Conservation (phyloP, 1,140 invertebrate species). For the Rhopalosiphum maidis region DNA sequence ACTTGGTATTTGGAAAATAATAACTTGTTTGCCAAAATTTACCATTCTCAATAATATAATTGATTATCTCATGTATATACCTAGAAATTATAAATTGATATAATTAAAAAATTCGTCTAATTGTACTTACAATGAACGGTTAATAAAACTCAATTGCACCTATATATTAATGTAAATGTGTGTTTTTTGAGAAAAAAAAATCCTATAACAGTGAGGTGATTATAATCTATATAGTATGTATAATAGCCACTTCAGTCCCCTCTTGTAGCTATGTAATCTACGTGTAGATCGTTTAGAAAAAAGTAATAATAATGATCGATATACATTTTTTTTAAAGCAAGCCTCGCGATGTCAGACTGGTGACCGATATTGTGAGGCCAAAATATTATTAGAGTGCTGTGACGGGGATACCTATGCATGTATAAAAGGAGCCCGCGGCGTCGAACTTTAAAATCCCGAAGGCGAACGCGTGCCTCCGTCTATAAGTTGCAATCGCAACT, state of each 20-base stretch:
- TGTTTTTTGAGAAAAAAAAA: not conserved
- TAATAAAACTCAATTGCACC: not conserved
- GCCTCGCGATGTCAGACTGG: not conserved
- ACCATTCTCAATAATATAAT: not conserved
- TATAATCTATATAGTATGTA: too few relatives aligned
- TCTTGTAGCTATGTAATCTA: not conserved
- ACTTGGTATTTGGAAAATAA: not conserved
- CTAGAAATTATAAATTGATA: not conserved
- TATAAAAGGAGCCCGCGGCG: not conserved
- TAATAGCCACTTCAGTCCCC: too few relatives aligned
- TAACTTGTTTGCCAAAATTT: not conserved
- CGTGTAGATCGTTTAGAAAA: not conserved
- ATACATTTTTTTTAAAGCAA: not conserved
- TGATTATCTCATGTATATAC: not conserved
- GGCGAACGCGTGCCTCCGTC: constrained; percentile 38
- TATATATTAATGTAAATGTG: not conserved
- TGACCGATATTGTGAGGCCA: not conserved
- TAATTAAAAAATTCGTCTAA: not conserved
- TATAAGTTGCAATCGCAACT: not conserved
- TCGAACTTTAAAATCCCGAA: constrained; percentile 39
- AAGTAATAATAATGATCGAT: not conserved
- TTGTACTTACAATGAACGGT: not conserved
- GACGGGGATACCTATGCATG: not conserved
- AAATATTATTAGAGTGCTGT: constrained; percentile 36
- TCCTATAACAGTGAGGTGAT: not conserved